Evolutionary conservation across 2,888 invertebrate genomes (phyloP).

Genomic region (Lasioglossum villosulum): DNA sequence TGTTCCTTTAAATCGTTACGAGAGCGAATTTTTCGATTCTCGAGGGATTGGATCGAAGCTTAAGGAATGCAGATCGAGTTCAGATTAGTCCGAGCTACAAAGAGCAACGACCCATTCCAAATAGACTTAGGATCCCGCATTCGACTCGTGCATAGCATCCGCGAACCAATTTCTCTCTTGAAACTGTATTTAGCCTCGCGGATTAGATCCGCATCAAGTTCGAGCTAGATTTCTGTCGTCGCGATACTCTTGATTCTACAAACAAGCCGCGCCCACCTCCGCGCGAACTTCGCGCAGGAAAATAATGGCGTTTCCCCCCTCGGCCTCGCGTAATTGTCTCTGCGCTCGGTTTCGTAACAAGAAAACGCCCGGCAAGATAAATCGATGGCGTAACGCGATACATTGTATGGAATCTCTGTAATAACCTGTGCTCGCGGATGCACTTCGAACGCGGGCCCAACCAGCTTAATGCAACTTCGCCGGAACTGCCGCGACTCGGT

Average conservation of each 20-base stretch:
- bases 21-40: neutral
- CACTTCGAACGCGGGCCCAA: neutral
- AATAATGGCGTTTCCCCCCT: neutral
- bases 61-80: neutral
- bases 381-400: constrained; percentile 21
- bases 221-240: neutral
- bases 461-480: constrained; percentile 25
- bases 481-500: constrained; percentile 16
- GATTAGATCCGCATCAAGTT: neutral
- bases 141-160: neutral
- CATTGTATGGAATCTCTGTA: constrained; percentile 21
- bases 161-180: neutral
- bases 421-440: neutral
- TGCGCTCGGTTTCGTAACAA: neutral
- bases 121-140: neutral
- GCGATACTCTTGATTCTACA: neutral
- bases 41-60: neutral
- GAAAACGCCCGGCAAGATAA: constrained; percentile 26
- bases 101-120: neutral
- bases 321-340: neutral
- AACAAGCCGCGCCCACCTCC: neutral
- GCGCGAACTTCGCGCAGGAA: neutral
- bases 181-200: neutral
- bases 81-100: neutral
- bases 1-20: neutral